A percentile compares a stretch with the other conserved stretches of the same genome.
Evolutionary conservation across 1,140 invertebrate species (phyloP).

Genomic region (Protaetia brevitarsis): DNA sequence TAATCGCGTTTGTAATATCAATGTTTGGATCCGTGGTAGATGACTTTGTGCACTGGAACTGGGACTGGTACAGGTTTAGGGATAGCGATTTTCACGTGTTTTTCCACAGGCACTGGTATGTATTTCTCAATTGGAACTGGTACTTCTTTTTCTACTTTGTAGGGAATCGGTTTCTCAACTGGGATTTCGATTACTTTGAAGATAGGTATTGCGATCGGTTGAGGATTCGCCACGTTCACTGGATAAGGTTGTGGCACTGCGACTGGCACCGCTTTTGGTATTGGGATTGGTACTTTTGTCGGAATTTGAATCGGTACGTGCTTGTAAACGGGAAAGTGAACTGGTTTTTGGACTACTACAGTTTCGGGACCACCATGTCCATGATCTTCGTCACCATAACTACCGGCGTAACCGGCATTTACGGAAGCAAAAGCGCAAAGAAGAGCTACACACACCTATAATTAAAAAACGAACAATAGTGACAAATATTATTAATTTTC

Average conservation of each 20-base stretch:
- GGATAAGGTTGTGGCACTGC: constrained; percentile 70
- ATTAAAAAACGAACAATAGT: constrained; percentile 5
- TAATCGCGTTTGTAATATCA: constrained; percentile 24
- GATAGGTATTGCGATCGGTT: constrained; percentile 66
- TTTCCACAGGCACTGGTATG: constrained; percentile 70
- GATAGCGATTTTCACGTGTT: constrained; percentile 67
- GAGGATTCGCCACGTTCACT: constrained; percentile 68
- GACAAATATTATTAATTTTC: not conserved
- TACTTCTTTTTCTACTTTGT: constrained; percentile 67
- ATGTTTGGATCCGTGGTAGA: constrained; percentile 49
- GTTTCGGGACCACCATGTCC: constrained; percentile 41
- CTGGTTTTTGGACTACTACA: constrained; percentile 39
- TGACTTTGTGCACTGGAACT: constrained; percentile 69
- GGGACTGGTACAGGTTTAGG: constrained; percentile 72
- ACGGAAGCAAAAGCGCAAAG: constrained; percentile 39
- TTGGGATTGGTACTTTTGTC: constrained; percentile 62
- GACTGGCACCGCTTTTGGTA: constrained; percentile 70
- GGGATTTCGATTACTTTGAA: constrained; percentile 68
- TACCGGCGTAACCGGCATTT: constrained; percentile 41
- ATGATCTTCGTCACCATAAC: constrained; percentile 39
- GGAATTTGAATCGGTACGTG: constrained; percentile 66
- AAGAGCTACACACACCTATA: constrained; percentile 38
- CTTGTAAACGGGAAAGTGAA: constrained; percentile 67
- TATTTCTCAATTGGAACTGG: constrained; percentile 69
- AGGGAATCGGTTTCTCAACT: constrained; percentile 68